Base-by-base conservation (phyloP, 2,113 vertebrate species). In the Colinus virginianus region DNA sequence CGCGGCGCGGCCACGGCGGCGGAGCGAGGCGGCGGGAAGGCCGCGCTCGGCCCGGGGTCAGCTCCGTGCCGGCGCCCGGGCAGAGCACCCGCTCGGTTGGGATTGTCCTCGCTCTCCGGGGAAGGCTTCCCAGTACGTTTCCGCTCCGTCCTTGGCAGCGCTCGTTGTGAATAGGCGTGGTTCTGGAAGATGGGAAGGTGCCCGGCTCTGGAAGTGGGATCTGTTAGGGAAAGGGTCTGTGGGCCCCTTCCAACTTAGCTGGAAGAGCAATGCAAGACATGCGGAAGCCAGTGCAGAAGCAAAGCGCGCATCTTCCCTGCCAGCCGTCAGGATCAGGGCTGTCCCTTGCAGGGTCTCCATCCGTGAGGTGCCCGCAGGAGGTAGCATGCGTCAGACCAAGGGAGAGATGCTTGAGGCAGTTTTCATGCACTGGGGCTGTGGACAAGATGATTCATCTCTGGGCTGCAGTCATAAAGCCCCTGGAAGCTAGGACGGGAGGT, bases 301-400 rank as follows among this genome's bases (percentile, higher is more conserved):
- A n/a, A 77, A 69, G 13, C 19, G 32, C 20, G 2, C 18, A 36
- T 45, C 30, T 83, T 84, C 64, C 25, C 55, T 66, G 22, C 1
- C 1, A 45, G 43, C 15, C 7, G 12, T 36, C 13, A 4, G 7
- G 40, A 9, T 38, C 70, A 1, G 1, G 20, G 20, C 59, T 48
- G 30, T 16, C 12, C 71, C 68, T 43, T 40, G 7, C 7, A 79
- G 25, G 19, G 40, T 59, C 5, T 68, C 63, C 82, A 34, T 42
- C 34, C 30, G 2, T 3, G 49, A 18, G 30, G 4, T 28, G 66
- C 48, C 7, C 68, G 59, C 43, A n/a, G 55, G 55, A 74, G 21
- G 25, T 42, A 90, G 21, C 16, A 9, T 0, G 0, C 1, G 1
- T 53, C 38, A 34, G 38, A 90, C 7, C 0, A 3, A 21, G 25